These are phyloP conservation scores for Tetrax tetrax DNA, from an alignment of 2,113 vertebrate genomes.

Conservation along the genomic window DNA sequence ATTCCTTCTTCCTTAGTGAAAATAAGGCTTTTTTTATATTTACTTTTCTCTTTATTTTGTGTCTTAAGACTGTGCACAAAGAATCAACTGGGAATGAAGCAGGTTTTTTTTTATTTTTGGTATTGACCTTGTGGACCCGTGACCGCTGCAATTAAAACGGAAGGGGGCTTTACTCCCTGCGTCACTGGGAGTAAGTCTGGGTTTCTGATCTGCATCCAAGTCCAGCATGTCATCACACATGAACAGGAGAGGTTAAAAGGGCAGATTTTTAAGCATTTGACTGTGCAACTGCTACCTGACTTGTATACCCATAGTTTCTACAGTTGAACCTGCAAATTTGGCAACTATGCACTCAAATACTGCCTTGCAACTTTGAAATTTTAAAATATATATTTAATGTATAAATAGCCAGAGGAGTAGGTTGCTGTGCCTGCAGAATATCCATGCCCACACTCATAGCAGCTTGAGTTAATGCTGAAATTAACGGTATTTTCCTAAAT, in stretches of 20 bases:
- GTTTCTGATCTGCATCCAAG: conserved; percentile 31
- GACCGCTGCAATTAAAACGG: neutral
- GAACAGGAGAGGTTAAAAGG: conserved; percentile 20
- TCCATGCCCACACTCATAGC: neutral
- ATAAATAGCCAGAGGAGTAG: neutral
- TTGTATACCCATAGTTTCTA: neutral
- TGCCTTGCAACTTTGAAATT: neutral
- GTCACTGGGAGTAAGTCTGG: neutral
- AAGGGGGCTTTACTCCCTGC: neutral
- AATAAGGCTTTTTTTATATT: neutral
- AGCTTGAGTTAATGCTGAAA: neutral
- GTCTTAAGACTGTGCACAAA: neutral
- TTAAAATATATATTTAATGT: neutral
- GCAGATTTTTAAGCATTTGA: conserved; percentile 6
- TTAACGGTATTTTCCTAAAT: neutral
- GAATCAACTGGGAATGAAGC: neutral
- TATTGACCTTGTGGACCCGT: neutral
- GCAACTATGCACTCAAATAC: neutral
- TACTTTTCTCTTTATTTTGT: neutral
- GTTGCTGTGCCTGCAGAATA: neutral
- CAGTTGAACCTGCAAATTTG: neutral
- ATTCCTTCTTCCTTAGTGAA: neutral
- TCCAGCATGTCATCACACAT: conserved; percentile 31
- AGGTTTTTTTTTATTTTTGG: neutral
- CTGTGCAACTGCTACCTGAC: neutral